Base-by-base conservation (phyloP, 2,888 invertebrate species). In the Ochropacha duplaris region DNA sequence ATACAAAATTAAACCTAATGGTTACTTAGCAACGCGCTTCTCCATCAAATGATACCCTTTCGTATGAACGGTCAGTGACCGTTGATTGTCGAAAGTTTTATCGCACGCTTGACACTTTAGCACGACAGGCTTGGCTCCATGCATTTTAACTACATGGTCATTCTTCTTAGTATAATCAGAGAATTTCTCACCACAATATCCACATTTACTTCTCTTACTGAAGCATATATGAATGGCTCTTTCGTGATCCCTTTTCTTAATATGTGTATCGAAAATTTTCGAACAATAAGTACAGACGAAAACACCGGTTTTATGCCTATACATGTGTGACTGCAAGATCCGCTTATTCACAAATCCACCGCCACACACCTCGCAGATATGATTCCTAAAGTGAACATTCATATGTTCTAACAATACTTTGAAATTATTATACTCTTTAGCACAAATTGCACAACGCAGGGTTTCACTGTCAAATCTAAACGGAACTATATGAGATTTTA, bases 311-410 rank as follows among this genome's bases (percentile, higher is more conserved):
- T 78, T 79, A 54, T 89, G 89, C 1, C 87, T 78, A 19, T 83
- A 83, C 4, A 79, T 75, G 55, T 87, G 87, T 0, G 79, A 76
- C 34, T 77, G 64, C 9, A 78, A 63, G 4, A 72, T 75, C 0
- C 74, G 65, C 50, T 75, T 88, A 54, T 88, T 88, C 0, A 92
- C 87, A 58, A 81, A 84, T 0, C 92, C 92, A n/a, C 88, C 86
- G 1, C 87, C 84, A 60, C 94, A 94, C 0, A 89, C 78, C 24
- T 92, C 88, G 61, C 94, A 94, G 11, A 90, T 84, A 62, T 90
- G 90, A 76, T 94, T 90, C 31, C 78, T 75, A 26, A 71, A 89
- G 58, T 89, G 89, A 0, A 68, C 65, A 44, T 84, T 85, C 89
- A 89, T 88, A 34, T 87, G 87, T 50, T 81, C 80, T 1, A 81